These are phyloP conservation scores for Semaprochilodus insignis DNA, from an alignment of 2,797 vertebrate genomes.

Conservation along the genomic window DNA sequence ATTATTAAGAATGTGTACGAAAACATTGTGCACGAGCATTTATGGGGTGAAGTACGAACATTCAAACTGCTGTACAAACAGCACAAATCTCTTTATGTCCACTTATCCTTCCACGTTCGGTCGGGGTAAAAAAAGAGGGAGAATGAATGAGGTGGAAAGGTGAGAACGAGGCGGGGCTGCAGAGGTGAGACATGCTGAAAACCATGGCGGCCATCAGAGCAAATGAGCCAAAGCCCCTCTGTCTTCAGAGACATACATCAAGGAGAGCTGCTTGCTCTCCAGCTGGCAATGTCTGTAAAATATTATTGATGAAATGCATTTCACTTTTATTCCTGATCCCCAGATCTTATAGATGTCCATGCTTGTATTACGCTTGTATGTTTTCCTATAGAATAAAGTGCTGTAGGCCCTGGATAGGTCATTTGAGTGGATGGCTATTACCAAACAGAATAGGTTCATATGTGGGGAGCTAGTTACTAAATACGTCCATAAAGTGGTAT, in stretches of 20 bases:
- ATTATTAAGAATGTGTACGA: neutral
- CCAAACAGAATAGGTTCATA: neutral
- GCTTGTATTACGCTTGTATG: neutral
- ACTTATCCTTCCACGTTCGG: constrained; percentile 1
- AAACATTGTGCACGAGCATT: neutral
- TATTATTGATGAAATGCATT: constrained; percentile 56
- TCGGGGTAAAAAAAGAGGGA: constrained; percentile 17
- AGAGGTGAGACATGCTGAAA: constrained; percentile 48
- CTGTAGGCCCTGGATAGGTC: neutral
- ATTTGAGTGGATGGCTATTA: neutral
- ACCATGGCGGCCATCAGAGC: constrained; percentile 43
- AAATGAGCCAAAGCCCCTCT: constrained; percentile 51
- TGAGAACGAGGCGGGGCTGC: constrained; percentile 43
- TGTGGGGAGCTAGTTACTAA: neutral
- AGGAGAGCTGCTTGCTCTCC: constrained; percentile 58
- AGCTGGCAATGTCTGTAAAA: constrained; percentile 60
- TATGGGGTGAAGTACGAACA: constrained; percentile 6
- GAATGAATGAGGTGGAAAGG: constrained; percentile 42
- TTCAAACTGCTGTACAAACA: neutral
- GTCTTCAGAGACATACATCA: constrained; percentile 63
- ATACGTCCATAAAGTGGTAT: neutral
- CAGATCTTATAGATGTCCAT: constrained; percentile 20
- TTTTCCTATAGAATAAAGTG: neutral
- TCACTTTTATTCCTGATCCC: constrained; percentile 32
- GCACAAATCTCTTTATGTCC: neutral